Base-by-base conservation (phyloP, 1,140 invertebrate genomes). In the Caenorhabditis brenneri region DNA sequence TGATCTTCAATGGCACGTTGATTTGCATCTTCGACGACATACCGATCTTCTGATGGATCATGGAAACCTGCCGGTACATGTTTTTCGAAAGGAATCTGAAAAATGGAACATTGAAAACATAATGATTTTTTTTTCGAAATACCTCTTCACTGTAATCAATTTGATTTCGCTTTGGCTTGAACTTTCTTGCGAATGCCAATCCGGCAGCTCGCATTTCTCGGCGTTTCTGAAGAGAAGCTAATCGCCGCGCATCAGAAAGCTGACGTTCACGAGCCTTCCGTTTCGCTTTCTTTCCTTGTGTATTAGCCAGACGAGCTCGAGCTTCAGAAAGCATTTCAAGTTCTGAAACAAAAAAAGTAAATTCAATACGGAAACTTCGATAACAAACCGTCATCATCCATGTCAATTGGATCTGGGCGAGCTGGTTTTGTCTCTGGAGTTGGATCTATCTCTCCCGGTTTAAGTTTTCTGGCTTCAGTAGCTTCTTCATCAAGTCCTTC, bases 371-470 rank as follows among this genome's bases (percentile, higher is more conserved):
- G 2, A 16, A 10, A 97, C n/a, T 94, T 15, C 6, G n/a, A 49
- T 9, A 19, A 29, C 42, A 6, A 58, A 69, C 83, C 65, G 58
- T 85, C 60, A 65, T 74, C 78, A 92, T 99, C 97, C 97, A 99
- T 99, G 91, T 99, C 97, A 89, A 99, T 97, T n/a, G 97, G 97
- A 93, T 99, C 97, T 19, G 98, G 97, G 81, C 97, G 93, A 0
- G 97, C 98, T 33, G 98, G 98, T 92, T 99, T 99, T 16, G 97
- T 99, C 92, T 99, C 98, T 27, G 98, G 98, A 92, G 99, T 99
- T 0, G 97, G 97, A 92, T 99, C 98, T 91, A 99, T 99, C 93
- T 99, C 97, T 65, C 97, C 97, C 1, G 97, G 97, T 91, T 97
- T 97, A 0, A 99, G 92, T 91, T 99, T 99, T 24, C 97, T 93